These are phyloP conservation scores for Zeugodacus cucurbitae DNA, from an alignment of 1,140 invertebrate genomes.

Conservation along the genomic window DNA sequence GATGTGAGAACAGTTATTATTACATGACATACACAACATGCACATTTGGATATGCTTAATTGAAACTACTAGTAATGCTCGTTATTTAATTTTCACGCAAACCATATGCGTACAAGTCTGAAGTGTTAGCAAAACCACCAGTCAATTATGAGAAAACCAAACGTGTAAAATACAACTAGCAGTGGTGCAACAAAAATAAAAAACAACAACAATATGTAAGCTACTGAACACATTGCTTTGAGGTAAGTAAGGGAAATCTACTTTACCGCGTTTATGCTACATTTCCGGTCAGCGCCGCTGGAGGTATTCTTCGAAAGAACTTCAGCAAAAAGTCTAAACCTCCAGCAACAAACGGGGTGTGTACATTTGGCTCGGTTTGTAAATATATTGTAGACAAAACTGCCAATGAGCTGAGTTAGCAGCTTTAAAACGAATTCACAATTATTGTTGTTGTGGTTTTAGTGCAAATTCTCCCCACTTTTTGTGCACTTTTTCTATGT, in stretches of 20 bases:
- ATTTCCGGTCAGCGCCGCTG: neutral
- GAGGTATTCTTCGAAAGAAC: neutral
- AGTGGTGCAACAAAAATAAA: neutral
- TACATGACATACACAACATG: neutral
- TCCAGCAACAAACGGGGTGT: neutral
- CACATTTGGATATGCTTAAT: neutral
- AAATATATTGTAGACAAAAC: neutral
- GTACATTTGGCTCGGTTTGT: neutral
- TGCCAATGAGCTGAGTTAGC: neutral
- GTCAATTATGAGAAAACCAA: neutral
- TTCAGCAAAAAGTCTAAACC: neutral
- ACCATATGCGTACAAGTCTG: neutral
- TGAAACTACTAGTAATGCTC: neutral
- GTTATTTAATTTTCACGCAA: conserved; percentile 15
- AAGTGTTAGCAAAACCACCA: neutral
- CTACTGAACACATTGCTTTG: neutral
- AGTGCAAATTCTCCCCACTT: neutral
- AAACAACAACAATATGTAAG: neutral
- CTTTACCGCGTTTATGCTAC: neutral
- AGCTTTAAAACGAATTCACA: neutral
- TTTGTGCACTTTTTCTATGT: neutral
- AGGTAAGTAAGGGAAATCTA: neutral
- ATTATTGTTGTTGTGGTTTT: neutral
- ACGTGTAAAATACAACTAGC: neutral
- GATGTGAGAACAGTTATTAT: neutral